Evolutionary conservation across 1,140 invertebrate genomes (phyloP), one percentile per base, ranked within the genome.

Genomic region (Lerema accius): DNA sequence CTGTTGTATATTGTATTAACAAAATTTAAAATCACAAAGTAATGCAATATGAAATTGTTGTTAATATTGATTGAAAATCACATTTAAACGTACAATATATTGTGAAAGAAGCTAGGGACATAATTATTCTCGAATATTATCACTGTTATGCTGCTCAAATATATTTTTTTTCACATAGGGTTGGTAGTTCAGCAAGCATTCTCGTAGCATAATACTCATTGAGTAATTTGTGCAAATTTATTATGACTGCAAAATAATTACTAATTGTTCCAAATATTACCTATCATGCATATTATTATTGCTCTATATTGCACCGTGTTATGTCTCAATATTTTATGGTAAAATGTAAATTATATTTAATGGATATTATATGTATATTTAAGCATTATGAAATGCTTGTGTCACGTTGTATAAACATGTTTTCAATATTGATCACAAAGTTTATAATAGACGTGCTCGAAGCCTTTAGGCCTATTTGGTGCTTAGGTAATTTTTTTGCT

Each of bases 271-370:
- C 53, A 78, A 84, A 84, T 74, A 77, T 84, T 78, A 67, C 74
- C 71, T 84, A 85, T 84, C 69, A 81, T 79, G 74, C 77, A 80
- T 85, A 79, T 76, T 73, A 73, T 67, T 69, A 80, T 37, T 37
- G 35, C 67, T 76, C 73, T 84, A 81, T 86, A 83, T 80, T 84
- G 84, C 86, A 89, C 84, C 86, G 82, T 90, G 87, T 90, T 90
- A 88, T 82, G 65, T 86, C 82, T 90, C 80, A 78, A 89, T 88
- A 88, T 88, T 89, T 89, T 89, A 88, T 89, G 65, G 69, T 73
- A 65, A 80, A 80, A 69, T 75, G 82, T 75, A 43, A 55, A 55
- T 55, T 55, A 77, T 76, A 71, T 68, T 75, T 77, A 71, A 71
- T 71, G 69, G 66, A 76, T 75, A 74, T 69, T 65, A 50, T 71